Base-by-base conservation (phyloP, 2,113 vertebrate species). In the Chlamydotis undulata region DNA sequence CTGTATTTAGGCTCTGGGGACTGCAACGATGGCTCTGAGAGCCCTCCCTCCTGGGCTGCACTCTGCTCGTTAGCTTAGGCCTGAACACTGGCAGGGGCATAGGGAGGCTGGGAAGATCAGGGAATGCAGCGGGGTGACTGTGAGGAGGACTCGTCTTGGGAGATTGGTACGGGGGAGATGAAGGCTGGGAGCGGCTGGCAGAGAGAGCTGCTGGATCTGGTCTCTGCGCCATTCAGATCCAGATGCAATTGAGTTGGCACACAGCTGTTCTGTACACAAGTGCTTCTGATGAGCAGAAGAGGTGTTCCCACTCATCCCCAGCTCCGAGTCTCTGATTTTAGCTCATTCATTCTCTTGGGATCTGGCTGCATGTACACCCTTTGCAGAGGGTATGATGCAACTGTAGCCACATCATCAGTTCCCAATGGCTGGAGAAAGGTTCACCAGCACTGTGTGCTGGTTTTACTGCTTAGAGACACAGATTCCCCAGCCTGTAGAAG, bases 251-350 rank as follows among this genome's bases (percentile, higher is more conserved):
- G 84, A 77, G 67, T 43, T 96, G 95, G 87, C 83, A 78, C 4
- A 6, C 50, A 63, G 89, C 94, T 14, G 8, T 80, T 77, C 43
- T 75, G 53, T 74, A 83, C 79, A 65, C 80, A 95, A 93, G 90
- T 1, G 31, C 82, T 77, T 56, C 70, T 90, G 87, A 95, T 79
- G 84, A 93, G 41, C 29, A 70, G 89, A 71, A 93, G 85, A 95
- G 91, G 60, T 77, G 88, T 77, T 73, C 78, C 75, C 65, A 57
- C 81, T 94, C 81, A 60, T 88, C 49, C 2, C 10, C 71, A 91
- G 95, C 82, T 92, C 87, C 83, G 70, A 21, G 57, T 92, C 56
- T 88, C 84, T 93, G 95, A 94, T 93, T 94, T 94, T 94, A 95
- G 88, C 69, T 94, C 49, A 31, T 92, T 96, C 63, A 33, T 77